phyloP scores from a whole-genome alignment of 2,888 invertebrate species.

The Gasteruption jaculator region DNA sequence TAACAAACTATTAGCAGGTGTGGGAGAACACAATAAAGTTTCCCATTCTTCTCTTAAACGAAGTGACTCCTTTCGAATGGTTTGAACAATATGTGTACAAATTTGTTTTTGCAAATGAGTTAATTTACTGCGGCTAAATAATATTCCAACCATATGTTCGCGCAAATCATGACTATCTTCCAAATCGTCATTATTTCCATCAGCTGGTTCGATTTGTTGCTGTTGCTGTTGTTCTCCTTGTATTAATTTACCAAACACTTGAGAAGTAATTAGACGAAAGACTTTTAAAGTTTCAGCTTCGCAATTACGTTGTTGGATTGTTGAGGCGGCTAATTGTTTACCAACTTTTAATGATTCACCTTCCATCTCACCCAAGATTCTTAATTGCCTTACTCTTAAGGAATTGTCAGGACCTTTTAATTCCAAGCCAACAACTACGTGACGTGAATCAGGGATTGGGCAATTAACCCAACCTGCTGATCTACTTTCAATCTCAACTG shows the following conservation, averaged over 20 bases:
- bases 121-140: constrained; percentile 89
- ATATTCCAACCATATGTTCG: constrained; percentile 94
- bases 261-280: constrained; percentile 85
- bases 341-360: constrained; percentile 56
- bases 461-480: constrained; percentile 90
- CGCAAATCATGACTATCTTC: constrained; percentile 69
- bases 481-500: constrained; percentile 81
- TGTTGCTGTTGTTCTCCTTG: constrained; percentile 61
- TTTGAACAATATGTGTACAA: constrained; percentile 77
- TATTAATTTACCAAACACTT: constrained; percentile 59
- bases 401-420: constrained; percentile 89
- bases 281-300: constrained; percentile 90
- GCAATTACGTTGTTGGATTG: constrained; percentile 80
- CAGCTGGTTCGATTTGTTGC: constrained; percentile 41
- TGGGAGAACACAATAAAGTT: constrained; percentile 56
- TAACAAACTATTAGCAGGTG: constrained; percentile 45
- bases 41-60: constrained; percentile 92
- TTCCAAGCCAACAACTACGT: constrained; percentile 70
- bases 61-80: constrained; percentile 83
- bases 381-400: constrained; percentile 81
- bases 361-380: constrained; percentile 63
- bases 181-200: constrained; percentile 43
- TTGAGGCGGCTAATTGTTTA: constrained; percentile 54
- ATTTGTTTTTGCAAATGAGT: constrained; percentile 92
- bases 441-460: constrained; percentile 62